Evolutionary conservation across 2,888 invertebrate genomes (phyloP), one percentile per base, ranked within the genome.

Genomic region (Lepidonotus clava): DNA sequence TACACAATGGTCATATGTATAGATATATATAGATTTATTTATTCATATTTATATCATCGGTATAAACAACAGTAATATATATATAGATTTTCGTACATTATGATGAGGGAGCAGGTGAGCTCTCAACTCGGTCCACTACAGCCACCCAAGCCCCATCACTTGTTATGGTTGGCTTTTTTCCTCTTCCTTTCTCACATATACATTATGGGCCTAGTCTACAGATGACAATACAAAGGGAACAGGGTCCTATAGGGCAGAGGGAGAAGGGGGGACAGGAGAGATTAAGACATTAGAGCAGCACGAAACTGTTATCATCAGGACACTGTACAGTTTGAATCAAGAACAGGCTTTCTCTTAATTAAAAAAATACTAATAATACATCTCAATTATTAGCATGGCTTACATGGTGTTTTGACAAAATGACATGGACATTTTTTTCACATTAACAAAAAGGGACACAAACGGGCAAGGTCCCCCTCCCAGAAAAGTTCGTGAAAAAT

Each of bases 61-160:
- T 80, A 80, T 80, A 80, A 80, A 80, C 80, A 80, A 51, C 51
- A 51, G 80, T 80, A 51, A 80, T 80, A 80, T 80, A 80, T 76
- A 71, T 77, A 41, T 80, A 46, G 41, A 80, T 80, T 46, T 80
- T 46, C 24, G 28, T 80, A 80, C 41, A 46, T 32, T 11, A 76
- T 34, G 80, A 28, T 32, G 51, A 38, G 46, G 46, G 51, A 41
- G 11, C 11, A 5, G 14, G n/a, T 14, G 28, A 21, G 32, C 24
- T 28, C 80, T 14, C 28, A 1, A 21, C n/a, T 24, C 46, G 1
- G 28, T 41, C 18, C 21, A 36, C 76, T 80, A 80, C 80, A 80
- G 51, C 51, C 80, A 80, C 28, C 41, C 51, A 41, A 36, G 21
- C 80, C 51, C 71, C 71, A 71, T 61, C 14, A 71, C 71, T 38